A percentile compares a stretch with the other conserved stretches of the same genome.
These are phyloP conservation scores for Mystacides longicornis DNA, from an alignment of 2,888 invertebrate species.

Conservation along the genomic window DNA sequence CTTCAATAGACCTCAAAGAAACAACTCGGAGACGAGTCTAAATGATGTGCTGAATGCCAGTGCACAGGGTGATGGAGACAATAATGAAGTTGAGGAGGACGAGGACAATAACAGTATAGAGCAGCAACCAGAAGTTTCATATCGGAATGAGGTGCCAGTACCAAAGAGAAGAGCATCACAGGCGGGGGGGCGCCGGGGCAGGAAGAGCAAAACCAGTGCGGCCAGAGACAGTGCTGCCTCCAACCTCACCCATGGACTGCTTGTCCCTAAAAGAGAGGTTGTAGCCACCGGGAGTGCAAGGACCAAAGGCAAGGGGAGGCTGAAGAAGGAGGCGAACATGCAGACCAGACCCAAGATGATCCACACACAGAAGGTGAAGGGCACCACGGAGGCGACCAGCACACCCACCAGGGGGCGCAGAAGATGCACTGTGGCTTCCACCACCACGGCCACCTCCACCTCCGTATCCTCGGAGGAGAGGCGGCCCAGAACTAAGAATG, in stretches of 20 bases:
- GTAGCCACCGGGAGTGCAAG: conserved; percentile 22
- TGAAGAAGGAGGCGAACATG: conserved; percentile 29
- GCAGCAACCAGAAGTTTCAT: too few species aligned
- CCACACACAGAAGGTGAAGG: conserved; percentile 60
- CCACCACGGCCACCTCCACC: conserved; percentile 11
- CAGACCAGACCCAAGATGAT: conserved; percentile 66
- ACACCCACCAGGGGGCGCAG: conserved; percentile 50
- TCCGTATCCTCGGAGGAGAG: conserved; percentile 31
- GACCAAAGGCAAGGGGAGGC: conserved; percentile 29
- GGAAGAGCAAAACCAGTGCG: conserved; percentile 11
- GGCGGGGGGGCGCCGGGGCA: not conserved
- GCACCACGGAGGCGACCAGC: conserved; percentile 39
- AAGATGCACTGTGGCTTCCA: conserved; percentile 43
- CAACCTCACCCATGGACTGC: conserved; percentile 1
- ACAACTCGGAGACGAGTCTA: conserved; percentile 29
- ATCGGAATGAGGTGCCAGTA: too few species aligned
- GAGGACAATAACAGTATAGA: too few species aligned
- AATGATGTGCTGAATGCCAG: too few species aligned
- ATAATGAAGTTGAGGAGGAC: too few species aligned
- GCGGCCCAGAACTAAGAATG: conserved; percentile 57
- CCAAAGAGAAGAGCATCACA: conserved; percentile 14
- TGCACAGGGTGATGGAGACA: too few species aligned
- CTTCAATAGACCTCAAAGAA: conserved; percentile 35
- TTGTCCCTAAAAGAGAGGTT: conserved; percentile 3
- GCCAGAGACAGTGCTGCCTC: conserved; percentile 7